phyloP scores from a whole-genome alignment of 2,113 vertebrate species.

The Rana temporaria region DNA sequence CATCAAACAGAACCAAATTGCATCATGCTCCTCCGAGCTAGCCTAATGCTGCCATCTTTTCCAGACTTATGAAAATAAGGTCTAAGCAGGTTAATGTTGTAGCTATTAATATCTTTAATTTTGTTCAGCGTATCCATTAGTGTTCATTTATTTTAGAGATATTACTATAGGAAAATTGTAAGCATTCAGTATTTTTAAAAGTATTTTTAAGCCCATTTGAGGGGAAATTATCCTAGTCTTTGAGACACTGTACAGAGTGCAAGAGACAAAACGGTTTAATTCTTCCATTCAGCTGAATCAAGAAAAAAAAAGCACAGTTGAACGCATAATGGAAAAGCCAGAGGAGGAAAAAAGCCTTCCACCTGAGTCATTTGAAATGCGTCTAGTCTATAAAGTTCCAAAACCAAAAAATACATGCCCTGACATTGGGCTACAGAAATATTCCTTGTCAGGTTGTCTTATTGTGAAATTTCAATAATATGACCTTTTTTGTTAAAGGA shows the following conservation, averaged over 20 bases:
- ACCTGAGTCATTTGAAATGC: slow-evolving; percentile 31
- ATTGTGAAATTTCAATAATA: slow-evolving; percentile 51
- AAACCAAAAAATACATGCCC: slow-evolving; percentile 37
- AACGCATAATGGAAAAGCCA: slow-evolving; percentile 49
- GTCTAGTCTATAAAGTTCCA: slow-evolving; percentile 23
- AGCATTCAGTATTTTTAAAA: slow-evolving; percentile 10
- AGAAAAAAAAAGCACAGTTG: slow-evolving; percentile 56
- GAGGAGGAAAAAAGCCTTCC: slow-evolving; percentile 12
- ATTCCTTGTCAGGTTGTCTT: slow-evolving; percentile 60
- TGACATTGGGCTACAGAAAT: slow-evolving; percentile 35
- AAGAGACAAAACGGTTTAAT: slow-evolving; percentile 35
- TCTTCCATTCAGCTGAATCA: slow-evolving; percentile 47
- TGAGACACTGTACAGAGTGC: slow-evolving; percentile 40
- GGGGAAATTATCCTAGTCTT: slow-evolving; percentile 59
- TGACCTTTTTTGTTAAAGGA: slow-evolving; percentile 50
- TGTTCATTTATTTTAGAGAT: slow-evolving; percentile 36
- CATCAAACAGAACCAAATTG: slow-evolving; percentile 64
- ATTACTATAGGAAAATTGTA: not conserved
- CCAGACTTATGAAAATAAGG: slow-evolving; percentile 57
- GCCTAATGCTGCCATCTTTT: slow-evolving; percentile 57
- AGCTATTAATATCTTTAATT: slow-evolving; percentile 58
- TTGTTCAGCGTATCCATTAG: slow-evolving; percentile 41
- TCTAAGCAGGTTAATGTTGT: slow-evolving; percentile 56
- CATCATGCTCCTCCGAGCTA: slow-evolving; percentile 57
- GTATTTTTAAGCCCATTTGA: slow-evolving; percentile 50